A percentile compares a stretch with the other conserved stretches of the same genome.
phyloP scores from a whole-genome alignment of 2,113 vertebrate genomes.

The Sebastes schlegelii region DNA sequence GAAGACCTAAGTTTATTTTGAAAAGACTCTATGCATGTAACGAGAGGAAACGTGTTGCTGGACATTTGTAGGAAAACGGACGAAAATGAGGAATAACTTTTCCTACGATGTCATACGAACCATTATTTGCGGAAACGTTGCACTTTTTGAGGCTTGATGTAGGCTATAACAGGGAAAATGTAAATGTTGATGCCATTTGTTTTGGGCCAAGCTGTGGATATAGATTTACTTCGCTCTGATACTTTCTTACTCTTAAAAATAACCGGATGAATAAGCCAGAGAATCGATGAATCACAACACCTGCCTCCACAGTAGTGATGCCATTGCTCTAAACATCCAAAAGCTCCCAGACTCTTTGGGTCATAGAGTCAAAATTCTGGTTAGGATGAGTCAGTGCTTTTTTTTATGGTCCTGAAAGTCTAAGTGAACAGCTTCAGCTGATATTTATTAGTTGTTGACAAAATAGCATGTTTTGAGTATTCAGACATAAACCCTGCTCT shows the following conservation, averaged over 20 bases:
- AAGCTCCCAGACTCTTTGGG: constrained; percentile 49
- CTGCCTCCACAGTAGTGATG: constrained; percentile 39
- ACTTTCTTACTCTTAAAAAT: constrained; percentile 38
- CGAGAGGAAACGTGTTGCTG: too few relatives aligned
- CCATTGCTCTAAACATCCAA: constrained; percentile 24
- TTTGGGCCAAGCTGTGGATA: not conserved
- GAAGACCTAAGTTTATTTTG: too few relatives aligned
- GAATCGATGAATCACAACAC: constrained; percentile 50
- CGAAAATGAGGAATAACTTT: too few relatives aligned
- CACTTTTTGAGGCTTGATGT: too few relatives aligned
- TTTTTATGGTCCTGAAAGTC: constrained; percentile 3
- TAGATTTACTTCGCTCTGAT: not conserved
- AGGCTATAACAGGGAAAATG: not conserved
- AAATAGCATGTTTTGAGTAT: not conserved
- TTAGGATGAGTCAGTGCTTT: constrained; percentile 44
- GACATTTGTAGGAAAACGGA: too few relatives aligned
- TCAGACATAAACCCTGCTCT: not conserved
- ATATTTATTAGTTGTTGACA: constrained; percentile 6
- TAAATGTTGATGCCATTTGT: not conserved
- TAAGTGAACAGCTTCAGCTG: not conserved
- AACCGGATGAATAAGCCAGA: constrained; percentile 26
- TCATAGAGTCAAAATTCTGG: constrained; percentile 44
- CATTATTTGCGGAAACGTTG: too few relatives aligned
- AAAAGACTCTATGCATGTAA: too few relatives aligned
- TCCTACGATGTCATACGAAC: too few relatives aligned